Evolutionary conservation across 2,113 vertebrate species (phyloP).

Genomic region (Prunella himalayana): DNA sequence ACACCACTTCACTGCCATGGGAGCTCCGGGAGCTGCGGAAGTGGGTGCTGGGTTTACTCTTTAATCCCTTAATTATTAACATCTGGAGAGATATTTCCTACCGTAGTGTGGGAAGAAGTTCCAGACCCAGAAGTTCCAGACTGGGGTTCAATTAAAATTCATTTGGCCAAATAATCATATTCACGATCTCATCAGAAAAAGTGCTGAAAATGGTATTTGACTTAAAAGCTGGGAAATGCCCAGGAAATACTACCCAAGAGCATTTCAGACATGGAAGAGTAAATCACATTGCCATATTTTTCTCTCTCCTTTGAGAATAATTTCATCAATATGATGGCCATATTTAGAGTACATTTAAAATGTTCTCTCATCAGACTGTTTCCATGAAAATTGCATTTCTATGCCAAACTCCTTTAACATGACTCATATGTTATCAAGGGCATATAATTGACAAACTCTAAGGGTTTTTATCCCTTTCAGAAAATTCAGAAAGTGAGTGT

Average conservation of each 20-base stretch:
- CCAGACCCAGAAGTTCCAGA: constrained; percentile 8
- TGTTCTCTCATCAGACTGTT: background rate
- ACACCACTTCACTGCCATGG: background rate
- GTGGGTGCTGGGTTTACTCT: constrained; percentile 19
- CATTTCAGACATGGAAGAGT: background rate
- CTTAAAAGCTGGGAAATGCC: background rate
- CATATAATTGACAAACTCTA: background rate
- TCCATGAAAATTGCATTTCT: background rate
- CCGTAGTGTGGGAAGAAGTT: background rate
- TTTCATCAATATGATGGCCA: background rate
- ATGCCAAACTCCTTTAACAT: constrained; percentile 22
- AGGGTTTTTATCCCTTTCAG: background rate
- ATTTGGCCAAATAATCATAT: background rate
- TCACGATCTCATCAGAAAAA: constrained; percentile 11
- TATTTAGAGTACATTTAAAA: constrained; percentile 15
- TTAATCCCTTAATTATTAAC: constrained; percentile 54
- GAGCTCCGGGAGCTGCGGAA: constrained; percentile 24
- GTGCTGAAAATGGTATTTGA: background rate
- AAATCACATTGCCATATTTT: background rate
- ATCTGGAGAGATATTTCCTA: constrained; percentile 42
- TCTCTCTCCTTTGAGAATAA: background rate
- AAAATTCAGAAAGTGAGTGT: background rate
- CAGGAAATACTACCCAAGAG: background rate
- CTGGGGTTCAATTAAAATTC: background rate
- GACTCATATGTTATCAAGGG: background rate